Evolutionary conservation across 2,113 vertebrate genomes (phyloP), one percentile per base, ranked within the genome.

Genomic region (Ornithorhynchus anatinus): DNA sequence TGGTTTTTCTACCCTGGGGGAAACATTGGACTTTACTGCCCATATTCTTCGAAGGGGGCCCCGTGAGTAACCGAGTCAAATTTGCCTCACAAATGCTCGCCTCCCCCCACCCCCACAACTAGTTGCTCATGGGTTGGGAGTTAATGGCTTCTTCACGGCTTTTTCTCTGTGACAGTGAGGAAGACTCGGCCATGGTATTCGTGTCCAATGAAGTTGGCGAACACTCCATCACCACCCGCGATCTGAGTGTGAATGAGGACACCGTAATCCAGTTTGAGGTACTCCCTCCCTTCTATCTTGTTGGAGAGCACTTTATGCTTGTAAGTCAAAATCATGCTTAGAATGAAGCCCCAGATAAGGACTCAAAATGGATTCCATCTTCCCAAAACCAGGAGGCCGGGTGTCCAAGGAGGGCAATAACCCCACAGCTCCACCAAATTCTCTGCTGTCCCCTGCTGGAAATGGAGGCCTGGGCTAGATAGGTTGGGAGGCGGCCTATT

Each of bases 181-280:
- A 99, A 88, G 96, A 98, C 84, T 97, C 96, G 4, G 95, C 97
- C n/a, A 96, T 99, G 96, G 97, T 99, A 59, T 99, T 99, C 92
- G 92, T 98, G 84, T 98, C 98, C 78, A 98, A 95, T 85, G 96
- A 98, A 87, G 87, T 96, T 37, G 98, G 98, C 45, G 98, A 99
- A 59, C 97, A 99, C 80, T 98, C 98, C 33, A 96, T 99, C 45
- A 98, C 96, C 76, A 98, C 97, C 40, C 93, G 95, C 45, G 96
- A 99, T 87, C 90, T 99, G 59, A 94, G 89, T 69, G 97, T 99
- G 45, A 96, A 96, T 76, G 97, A 99, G 91, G 98, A 98, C 85
- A 99, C 97, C 31, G 94, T 99, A 80, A 92, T 99, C 72, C 98
- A 99, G 15, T 99, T 99, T 93, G 96, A 99, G 97, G 98, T 99